Percentiles rank a stretch among this genome's conserved stretches.
Evolutionary conservation across 2,113 vertebrate species (phyloP).

Genomic region (Hiodon alosoides): DNA sequence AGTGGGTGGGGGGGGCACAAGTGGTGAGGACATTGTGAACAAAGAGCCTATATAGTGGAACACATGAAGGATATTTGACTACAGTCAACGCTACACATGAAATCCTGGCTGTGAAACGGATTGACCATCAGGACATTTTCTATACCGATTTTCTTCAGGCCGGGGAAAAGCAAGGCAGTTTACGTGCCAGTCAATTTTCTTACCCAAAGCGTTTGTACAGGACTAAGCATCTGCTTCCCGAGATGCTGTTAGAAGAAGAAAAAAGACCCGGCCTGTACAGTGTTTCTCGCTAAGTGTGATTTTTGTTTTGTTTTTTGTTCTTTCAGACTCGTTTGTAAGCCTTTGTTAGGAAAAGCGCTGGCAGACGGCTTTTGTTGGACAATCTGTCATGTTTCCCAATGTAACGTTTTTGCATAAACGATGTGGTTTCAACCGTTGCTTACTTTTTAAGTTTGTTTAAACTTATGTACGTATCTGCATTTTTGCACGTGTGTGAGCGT

Average conservation of each 20-base stretch:
- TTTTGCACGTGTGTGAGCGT: not conserved
- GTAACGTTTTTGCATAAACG: too few relatives aligned
- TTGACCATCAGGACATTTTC: not conserved
- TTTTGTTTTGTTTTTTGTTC: conserved; percentile 8
- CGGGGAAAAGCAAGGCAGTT: too few relatives aligned
- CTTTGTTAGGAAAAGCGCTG: not conserved
- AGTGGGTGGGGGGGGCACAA: conserved; percentile 35
- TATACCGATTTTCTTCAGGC: too few relatives aligned
- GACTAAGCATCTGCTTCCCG: too few relatives aligned
- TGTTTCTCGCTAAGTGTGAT: conserved; percentile 1
- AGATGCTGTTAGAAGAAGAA: too few relatives aligned
- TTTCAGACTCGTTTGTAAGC: conserved; percentile 23
- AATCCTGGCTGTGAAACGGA: conserved; percentile 13
- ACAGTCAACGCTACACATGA: conserved; percentile 19
- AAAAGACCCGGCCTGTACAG: not conserved
- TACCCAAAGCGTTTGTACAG: too few relatives aligned
- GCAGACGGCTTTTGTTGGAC: not conserved
- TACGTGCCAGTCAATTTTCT: too few relatives aligned
- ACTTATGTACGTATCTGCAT: not conserved
- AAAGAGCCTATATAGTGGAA: conserved; percentile 40
- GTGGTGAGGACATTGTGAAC: conserved; percentile 30
- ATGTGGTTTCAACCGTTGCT: not conserved
- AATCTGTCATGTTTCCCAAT: not conserved
- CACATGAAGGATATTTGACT: conserved; percentile 58
- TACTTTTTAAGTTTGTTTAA: not conserved